Conservation (phyloP, 2,888 invertebrate species). For the Buathra laborator region DNA sequence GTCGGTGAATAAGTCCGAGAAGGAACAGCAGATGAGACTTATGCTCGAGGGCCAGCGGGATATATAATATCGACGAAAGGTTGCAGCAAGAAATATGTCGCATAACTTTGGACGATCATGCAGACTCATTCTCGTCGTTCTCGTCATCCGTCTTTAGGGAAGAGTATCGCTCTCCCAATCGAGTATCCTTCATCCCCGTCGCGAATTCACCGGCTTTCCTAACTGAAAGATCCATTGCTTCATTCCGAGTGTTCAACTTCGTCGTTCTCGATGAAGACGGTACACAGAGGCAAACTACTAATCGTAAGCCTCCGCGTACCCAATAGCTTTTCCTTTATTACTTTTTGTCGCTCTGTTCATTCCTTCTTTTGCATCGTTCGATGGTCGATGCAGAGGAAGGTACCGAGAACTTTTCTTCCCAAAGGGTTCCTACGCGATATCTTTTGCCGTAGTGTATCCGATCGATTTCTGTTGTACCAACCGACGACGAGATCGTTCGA, state of each 20-base stretch:
- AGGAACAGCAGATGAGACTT: conserved; percentile 24
- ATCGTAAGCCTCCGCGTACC: background rate
- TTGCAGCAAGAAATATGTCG: conserved; percentile 78
- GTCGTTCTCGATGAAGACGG: background rate
- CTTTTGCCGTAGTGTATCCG: conserved; percentile 31
- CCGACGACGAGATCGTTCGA: conserved; percentile 60
- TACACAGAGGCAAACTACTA: background rate
- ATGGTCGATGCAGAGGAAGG: no score
- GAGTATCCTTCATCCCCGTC: conserved; percentile 30
- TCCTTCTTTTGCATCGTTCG: no score
- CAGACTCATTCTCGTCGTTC: conserved; percentile 72
- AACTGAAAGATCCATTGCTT: conserved; percentile 80
- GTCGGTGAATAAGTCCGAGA: conserved; percentile 51
- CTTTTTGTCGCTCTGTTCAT: no score
- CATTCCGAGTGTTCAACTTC: conserved; percentile 72
- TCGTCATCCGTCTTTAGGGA: conserved; percentile 57
- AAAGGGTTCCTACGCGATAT: conserved; percentile 41
- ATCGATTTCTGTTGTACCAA: conserved; percentile 77
- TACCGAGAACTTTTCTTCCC: background rate
- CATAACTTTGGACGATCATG: conserved; percentile 80
- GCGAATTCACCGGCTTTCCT: conserved; percentile 14
- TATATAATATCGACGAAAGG: conserved; percentile 74
- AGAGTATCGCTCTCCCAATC: conserved; percentile 34
- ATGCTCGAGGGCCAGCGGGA: conserved; percentile 65
- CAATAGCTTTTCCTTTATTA: no score